Evolutionary conservation across 2,797 vertebrate genomes (phyloP).

Genomic region (Dipus sagitta): DNA sequence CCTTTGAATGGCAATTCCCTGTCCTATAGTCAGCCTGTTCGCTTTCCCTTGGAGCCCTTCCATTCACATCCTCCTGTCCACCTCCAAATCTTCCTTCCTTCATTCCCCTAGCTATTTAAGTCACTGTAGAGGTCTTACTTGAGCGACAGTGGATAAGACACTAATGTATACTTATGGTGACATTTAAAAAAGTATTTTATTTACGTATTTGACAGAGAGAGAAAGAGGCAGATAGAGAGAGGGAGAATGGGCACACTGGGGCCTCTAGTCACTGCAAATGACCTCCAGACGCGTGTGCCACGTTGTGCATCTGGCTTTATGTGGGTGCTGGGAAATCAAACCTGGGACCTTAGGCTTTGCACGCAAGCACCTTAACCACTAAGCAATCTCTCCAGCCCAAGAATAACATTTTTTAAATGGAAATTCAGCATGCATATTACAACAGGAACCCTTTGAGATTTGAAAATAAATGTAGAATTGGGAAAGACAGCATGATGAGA

Average conservation of each 20-base stretch:
- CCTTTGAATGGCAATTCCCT: background rate
- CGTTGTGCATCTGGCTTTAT: background rate
- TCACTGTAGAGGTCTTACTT: background rate
- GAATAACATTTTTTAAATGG: background rate
- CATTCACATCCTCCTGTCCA: background rate
- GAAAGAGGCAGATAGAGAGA: no score
- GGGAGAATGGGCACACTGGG: no score
- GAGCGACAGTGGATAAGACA: background rate
- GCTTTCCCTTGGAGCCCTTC: background rate
- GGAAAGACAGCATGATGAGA: background rate
- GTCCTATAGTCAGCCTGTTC: background rate
- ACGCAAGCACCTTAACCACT: no score
- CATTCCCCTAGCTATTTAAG: background rate
- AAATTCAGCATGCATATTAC: background rate
- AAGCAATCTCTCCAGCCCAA: background rate
- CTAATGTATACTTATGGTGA: background rate
- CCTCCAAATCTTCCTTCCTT: background rate
- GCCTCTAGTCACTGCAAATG: no score
- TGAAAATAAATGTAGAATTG: background rate
- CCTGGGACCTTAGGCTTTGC: background rate
- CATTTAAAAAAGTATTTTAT: background rate
- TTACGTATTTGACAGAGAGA: background rate
- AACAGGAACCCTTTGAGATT: background rate
- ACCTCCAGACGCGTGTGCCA: no score
- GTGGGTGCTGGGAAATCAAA: background rate